These are phyloP conservation scores for Platycheirus albimanus DNA, from an alignment of 2,888 invertebrate species.

Conservation along the genomic window DNA sequence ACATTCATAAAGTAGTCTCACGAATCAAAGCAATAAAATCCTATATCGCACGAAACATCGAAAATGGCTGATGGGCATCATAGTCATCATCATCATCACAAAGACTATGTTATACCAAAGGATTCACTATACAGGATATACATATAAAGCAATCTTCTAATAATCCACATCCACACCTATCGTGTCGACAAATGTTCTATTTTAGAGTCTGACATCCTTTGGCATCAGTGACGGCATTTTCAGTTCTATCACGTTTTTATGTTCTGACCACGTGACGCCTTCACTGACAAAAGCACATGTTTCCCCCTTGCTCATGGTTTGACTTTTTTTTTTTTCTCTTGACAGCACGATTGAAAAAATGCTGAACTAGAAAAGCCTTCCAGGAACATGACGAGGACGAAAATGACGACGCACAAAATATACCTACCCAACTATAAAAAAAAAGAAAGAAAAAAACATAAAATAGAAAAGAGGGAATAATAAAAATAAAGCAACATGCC, in stretches of 20 bases:
- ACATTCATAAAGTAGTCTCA: no score
- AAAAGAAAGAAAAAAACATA: slow-evolving; percentile 34
- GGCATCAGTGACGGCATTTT: slow-evolving; percentile 46
- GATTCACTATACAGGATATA: background rate
- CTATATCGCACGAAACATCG: background rate
- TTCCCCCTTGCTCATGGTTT: slow-evolving; percentile 28
- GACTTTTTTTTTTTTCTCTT: slow-evolving; percentile 5
- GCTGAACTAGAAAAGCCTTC: slow-evolving; percentile 43
- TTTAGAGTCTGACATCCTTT: background rate
- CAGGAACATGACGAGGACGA: slow-evolving; percentile 36
- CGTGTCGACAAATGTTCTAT: background rate
- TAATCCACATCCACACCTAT: slow-evolving; percentile 18
- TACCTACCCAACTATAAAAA: slow-evolving; percentile 23
- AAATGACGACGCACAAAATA: slow-evolving; percentile 52
- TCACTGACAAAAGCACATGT: slow-evolving; percentile 72
- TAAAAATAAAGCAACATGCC: slow-evolving; percentile 73
- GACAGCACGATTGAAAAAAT: slow-evolving; percentile 36
- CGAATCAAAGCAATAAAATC: slow-evolving; percentile 3
- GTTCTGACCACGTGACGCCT: slow-evolving; percentile 83
- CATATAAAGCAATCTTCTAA: slow-evolving; percentile 8
- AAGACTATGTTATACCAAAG: background rate
- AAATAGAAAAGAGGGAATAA: slow-evolving; percentile 57
- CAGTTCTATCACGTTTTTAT: slow-evolving; percentile 83
- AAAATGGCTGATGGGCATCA: slow-evolving; percentile 8
- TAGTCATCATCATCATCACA: background rate